A percentile compares a stretch with the other conserved stretches of the same genome.
Evolutionary conservation across 2,797 vertebrate genomes (phyloP).

Genomic region (Enteromius anoplus): DNA sequence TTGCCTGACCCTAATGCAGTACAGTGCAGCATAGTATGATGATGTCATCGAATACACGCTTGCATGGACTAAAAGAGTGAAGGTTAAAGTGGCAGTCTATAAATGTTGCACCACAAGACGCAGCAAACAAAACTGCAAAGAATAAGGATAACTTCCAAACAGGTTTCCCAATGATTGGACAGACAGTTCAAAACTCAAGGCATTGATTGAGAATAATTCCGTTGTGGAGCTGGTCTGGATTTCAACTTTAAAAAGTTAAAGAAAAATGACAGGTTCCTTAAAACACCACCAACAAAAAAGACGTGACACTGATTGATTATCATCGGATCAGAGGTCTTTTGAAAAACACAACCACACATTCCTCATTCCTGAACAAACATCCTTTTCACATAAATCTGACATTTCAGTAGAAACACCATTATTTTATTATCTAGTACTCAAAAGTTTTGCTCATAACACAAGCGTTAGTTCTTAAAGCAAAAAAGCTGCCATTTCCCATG

Average conservation of each 20-base stretch:
- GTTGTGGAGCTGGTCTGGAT: background rate
- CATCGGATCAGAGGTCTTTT: background rate
- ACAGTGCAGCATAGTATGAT: background rate
- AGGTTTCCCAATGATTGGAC: background rate
- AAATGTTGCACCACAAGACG: background rate
- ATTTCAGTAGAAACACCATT: background rate
- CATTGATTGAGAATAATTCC: background rate
- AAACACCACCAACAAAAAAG: background rate
- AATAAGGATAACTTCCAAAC: background rate
- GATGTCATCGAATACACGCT: background rate
- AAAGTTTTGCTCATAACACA: background rate
- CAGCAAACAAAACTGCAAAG: background rate
- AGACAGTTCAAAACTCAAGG: background rate
- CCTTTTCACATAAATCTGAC: constrained; percentile 27
- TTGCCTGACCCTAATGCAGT: background rate
- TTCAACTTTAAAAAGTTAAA: background rate
- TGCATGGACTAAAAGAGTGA: background rate
- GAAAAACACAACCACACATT: background rate
- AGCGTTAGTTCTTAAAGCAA: background rate
- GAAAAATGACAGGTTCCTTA: background rate
- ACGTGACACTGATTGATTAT: constrained; percentile 17
- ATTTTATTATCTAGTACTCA: background rate
- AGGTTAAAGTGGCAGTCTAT: background rate
- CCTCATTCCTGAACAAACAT: constrained; percentile 6
- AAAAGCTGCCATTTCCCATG: background rate